Evolutionary conservation across 2,113 vertebrate species (phyloP).

Genomic region (Picathartes gymnocephalus): DNA sequence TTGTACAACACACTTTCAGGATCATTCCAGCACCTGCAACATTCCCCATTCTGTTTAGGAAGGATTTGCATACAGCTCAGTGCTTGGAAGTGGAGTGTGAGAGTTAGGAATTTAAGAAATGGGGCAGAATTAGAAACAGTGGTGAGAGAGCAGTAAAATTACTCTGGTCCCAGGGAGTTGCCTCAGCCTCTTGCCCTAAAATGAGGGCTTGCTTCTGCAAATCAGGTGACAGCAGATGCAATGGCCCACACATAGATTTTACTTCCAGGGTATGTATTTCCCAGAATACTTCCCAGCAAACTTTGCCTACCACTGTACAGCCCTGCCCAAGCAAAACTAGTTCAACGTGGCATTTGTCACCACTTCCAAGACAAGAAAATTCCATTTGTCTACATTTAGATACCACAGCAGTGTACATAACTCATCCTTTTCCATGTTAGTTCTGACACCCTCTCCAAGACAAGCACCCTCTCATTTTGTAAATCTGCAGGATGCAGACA

Average conservation of each 20-base stretch:
- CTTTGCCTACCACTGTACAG: background rate
- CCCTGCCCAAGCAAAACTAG: background rate
- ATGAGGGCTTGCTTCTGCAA: background rate
- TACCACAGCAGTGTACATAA: background rate
- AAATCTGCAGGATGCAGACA: background rate
- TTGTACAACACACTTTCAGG: background rate
- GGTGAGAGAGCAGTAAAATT: background rate
- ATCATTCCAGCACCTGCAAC: background rate
- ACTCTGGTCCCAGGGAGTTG: background rate
- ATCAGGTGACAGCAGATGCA: background rate
- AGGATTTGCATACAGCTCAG: background rate
- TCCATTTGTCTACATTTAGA: background rate
- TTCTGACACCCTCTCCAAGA: background rate
- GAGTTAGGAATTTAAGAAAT: background rate
- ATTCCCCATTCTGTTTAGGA: background rate
- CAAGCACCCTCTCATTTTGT: background rate
- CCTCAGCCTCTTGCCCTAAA: background rate
- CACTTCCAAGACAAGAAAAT: background rate
- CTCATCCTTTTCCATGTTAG: background rate
- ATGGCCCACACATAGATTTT: fast-evolving
- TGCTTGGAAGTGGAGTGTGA: background rate
- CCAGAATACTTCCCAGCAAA: background rate
- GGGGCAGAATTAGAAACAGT: background rate
- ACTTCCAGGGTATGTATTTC: background rate
- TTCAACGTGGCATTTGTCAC: background rate